Base-by-base conservation (phyloP, 2,888 invertebrate genomes). In the Thelaira solivaga region DNA sequence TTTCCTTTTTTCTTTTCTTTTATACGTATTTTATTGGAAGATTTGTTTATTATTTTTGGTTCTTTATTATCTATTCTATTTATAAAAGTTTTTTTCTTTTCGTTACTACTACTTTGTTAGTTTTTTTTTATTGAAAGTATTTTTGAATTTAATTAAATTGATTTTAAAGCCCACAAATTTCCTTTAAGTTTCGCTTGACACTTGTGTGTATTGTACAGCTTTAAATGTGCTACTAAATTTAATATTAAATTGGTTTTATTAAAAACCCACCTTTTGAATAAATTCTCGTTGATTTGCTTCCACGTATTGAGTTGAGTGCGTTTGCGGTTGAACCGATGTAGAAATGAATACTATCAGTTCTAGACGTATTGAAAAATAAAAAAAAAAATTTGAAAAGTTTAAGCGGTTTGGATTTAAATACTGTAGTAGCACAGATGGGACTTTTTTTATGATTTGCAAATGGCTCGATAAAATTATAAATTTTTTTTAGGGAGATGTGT, bases 401-500 rank as follows among this genome's bases (percentile, higher is more conserved):
- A 82, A 83, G 83, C 80, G 82, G 78, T 82, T 82, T 76, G 84
- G 78, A 47, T 51, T 47, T 41, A 16, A 61, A 57, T 4, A 16
- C 45, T 53, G 36, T 41, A 39, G 36, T 36, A 16, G n/a, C 10
- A 26, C 16, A 34, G n/a, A n/a, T n/a, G n/a, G n/a, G n/a, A n/a
- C n/a, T n/a, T n/a, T n/a, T n/a, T n/a, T n/a, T n/a, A n/a, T n/a
- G n/a, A n/a, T n/a, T n/a, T n/a, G n/a, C n/a, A n/a, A n/a, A n/a
- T n/a, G n/a, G n/a, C n/a, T n/a, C n/a, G n/a, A n/a, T n/a, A n/a
- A n/a, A n/a, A n/a, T n/a, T n/a, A n/a, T n/a, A n/a, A n/a, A n/a
- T n/a, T n/a, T n/a, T n/a, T n/a, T n/a, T n/a, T n/a, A n/a, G n/a
- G n/a, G n/a, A n/a, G n/a, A n/a, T n/a, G n/a, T n/a, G n/a, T n/a